Evolutionary conservation across 2,888 invertebrate species (phyloP).

Genomic region (Cylloceria caligata): DNA sequence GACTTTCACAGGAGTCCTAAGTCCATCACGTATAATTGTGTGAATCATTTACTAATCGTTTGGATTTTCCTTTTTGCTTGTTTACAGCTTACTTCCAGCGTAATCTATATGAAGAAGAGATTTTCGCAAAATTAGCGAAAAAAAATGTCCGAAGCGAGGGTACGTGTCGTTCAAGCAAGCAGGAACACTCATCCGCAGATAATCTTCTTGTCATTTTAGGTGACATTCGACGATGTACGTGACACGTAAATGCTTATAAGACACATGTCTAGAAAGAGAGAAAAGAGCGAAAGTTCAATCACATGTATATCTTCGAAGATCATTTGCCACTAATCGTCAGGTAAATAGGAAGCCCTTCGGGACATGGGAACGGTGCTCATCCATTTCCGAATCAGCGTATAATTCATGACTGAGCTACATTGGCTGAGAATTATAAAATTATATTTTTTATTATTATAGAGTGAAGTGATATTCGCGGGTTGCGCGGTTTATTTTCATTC

Average conservation of each 20-base stretch:
- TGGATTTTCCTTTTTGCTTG: conserved; percentile 78
- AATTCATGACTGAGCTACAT: background rate
- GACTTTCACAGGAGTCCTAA: conserved; percentile 58
- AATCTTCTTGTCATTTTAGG: conserved; percentile 82
- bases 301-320: conserved; percentile 14
- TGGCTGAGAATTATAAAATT: background rate
- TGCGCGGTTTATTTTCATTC: background rate
- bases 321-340: background rate
- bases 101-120: conserved; percentile 56
- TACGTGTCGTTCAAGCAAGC: conserved; percentile 53
- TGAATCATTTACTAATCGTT: conserved; percentile 75
- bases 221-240: conserved; percentile 77
- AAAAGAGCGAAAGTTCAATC: conserved; percentile 28
- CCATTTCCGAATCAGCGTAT: background rate
- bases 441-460: background rate
- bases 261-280: conserved; percentile 52
- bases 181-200: conserved; percentile 69
- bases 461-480: background rate
- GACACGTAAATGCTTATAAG: conserved; percentile 71
- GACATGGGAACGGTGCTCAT: background rate
- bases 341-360: background rate
- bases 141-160: background rate
- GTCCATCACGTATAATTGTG: conserved; percentile 12
- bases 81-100: conserved; percentile 75
- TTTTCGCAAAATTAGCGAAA: conserved; percentile 55